These are phyloP conservation scores for Platyscapa corneri DNA, from an alignment of 1,140 invertebrate species.

Conservation along the genomic window DNA sequence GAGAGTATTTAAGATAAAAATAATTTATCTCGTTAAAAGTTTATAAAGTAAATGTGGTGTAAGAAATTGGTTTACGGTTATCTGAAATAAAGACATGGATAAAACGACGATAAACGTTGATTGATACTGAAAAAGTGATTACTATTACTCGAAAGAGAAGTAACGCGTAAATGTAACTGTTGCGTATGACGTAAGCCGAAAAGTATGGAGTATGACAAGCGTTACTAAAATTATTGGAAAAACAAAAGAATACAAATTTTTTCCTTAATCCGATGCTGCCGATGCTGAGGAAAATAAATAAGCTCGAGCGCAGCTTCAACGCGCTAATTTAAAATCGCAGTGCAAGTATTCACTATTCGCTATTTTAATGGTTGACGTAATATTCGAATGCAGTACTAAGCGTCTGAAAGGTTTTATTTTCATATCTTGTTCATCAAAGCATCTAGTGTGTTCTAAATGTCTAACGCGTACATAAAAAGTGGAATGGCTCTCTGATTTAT, in stretches of 20 bases:
- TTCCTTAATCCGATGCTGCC: background rate
- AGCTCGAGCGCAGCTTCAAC: background rate
- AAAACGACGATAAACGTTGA: constrained; percentile 11
- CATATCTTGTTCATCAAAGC: background rate
- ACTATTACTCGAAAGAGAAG: no score
- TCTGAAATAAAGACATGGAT: background rate
- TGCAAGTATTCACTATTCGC: no score
- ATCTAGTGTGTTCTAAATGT: background rate
- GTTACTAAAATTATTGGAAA: background rate
- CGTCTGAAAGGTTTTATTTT: background rate
- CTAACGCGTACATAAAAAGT: background rate
- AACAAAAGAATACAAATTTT: background rate
- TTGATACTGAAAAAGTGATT: no score
- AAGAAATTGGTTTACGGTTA: background rate
- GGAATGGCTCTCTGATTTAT: background rate
- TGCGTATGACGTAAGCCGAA: background rate
- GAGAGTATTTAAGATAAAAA: background rate
- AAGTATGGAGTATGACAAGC: background rate
- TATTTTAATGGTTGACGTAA: background rate
- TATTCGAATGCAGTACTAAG: background rate
- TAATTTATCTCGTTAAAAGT: background rate
- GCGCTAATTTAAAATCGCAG: background rate
- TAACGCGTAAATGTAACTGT: background rate
- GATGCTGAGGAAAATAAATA: background rate
- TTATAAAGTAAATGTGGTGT: background rate